phyloP scores from a whole-genome alignment of 2,888 invertebrate genomes.

The Aproaerema taeniolella region DNA sequence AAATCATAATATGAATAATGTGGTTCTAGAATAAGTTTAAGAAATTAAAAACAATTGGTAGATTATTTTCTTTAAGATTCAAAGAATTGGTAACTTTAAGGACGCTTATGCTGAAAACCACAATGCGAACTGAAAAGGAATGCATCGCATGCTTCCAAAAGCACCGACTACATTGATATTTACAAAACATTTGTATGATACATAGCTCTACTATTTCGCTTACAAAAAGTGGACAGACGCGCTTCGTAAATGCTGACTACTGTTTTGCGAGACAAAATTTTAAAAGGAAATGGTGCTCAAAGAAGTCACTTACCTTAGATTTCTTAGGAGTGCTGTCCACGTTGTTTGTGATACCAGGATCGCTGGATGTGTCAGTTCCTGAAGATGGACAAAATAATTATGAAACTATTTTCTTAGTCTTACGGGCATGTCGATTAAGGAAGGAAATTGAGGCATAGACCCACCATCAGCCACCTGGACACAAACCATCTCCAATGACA shows the following conservation, averaged over 20 bases:
- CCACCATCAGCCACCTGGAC: too few relatives aligned
- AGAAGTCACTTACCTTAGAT: slow-evolving; percentile 62
- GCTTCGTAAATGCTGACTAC: too few relatives aligned
- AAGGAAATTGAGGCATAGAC: too few relatives aligned
- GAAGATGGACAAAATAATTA: slow-evolving; percentile 19
- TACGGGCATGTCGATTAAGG: too few relatives aligned
- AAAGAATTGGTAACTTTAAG: slow-evolving; percentile 18
- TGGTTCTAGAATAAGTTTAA: slow-evolving; percentile 25
- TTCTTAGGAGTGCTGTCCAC: slow-evolving; percentile 69
- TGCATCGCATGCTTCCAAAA: slow-evolving; percentile 46
- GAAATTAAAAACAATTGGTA: too few relatives aligned
- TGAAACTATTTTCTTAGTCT: too few relatives aligned
- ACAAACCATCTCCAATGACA: too few relatives aligned
- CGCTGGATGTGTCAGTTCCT: slow-evolving; percentile 73
- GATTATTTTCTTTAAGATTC: too few relatives aligned
- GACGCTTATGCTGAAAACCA: slow-evolving; percentile 32
- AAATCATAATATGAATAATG: slow-evolving; percentile 32
- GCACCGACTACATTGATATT: slow-evolving; percentile 52
- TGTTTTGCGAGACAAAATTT: too few relatives aligned
- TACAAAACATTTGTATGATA: slow-evolving; percentile 50
- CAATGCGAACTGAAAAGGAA: slow-evolving; percentile 42
- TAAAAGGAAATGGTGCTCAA: too few relatives aligned
- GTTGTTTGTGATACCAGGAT: slow-evolving; percentile 66
- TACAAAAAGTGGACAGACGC: too few relatives aligned
- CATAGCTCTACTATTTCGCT: slow-evolving; percentile 26